These are phyloP conservation scores for Pyrrhosoma nymphula DNA, from an alignment of 2,888 invertebrate genomes.

Conservation along the genomic window DNA sequence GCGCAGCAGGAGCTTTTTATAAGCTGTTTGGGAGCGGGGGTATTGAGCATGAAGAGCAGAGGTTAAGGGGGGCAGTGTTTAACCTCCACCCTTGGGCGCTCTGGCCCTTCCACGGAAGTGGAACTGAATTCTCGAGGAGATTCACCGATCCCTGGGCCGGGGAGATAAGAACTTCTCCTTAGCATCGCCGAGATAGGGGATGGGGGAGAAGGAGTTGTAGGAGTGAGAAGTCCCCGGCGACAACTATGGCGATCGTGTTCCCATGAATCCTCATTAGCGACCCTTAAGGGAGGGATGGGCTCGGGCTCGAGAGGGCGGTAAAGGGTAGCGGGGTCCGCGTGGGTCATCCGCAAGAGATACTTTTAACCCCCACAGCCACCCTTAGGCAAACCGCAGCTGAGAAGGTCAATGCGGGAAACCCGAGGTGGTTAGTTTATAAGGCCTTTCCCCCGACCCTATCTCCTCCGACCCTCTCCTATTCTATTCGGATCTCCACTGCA, in stretches of 20 bases:
- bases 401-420: constrained; percentile 64
- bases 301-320: background rate
- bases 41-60: background rate
- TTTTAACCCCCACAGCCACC: background rate
- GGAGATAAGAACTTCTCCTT: constrained; percentile 62
- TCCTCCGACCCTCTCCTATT: background rate
- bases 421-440: constrained; percentile 58
- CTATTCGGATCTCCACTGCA: background rate
- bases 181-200: background rate
- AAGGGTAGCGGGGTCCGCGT: background rate
- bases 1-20: background rate
- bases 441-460: background rate
- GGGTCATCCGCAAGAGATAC: constrained; percentile 25
- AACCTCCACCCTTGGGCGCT: constrained; percentile 7
- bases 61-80: background rate
- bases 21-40: background rate
- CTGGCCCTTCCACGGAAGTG: constrained; percentile 40
- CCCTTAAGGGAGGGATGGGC: background rate
- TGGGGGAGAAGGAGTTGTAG: background rate
- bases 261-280: constrained; percentile 65
- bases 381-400: constrained; percentile 36
- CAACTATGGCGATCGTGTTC: constrained; percentile 62
- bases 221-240: constrained; percentile 3
- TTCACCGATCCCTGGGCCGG: constrained; percentile 54
- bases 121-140: constrained; percentile 45